A percentile compares a stretch with the other conserved stretches of the same genome.
Evolutionary conservation across 30 jellyfish, hydroid and myxozoan genomes (phyloP).

Genomic region (Turritopsis rubra): DNA sequence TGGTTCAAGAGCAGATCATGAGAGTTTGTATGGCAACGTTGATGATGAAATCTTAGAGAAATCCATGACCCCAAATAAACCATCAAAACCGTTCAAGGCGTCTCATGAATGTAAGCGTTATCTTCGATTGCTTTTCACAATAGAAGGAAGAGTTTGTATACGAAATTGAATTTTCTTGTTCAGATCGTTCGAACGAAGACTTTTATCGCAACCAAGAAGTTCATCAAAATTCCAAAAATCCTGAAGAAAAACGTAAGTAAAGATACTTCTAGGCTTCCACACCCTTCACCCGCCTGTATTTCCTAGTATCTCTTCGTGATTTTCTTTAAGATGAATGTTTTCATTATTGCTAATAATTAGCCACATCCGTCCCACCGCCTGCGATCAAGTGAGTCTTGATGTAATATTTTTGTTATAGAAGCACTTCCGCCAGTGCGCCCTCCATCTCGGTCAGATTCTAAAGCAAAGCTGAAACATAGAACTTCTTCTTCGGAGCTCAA

Average conservation of each 20-base stretch:
- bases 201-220: not conserved
- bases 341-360: too few species aligned
- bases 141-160: not conserved
- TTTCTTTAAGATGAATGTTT: too few species aligned
- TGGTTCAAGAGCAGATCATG: not conserved
- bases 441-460: not conserved
- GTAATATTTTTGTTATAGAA: not conserved
- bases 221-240: not conserved
- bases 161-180: too few species aligned
- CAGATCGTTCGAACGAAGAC: not conserved
- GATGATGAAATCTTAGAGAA: constrained; percentile 19
- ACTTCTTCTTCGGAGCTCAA: not conserved
- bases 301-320: too few species aligned
- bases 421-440: constrained; percentile 14
- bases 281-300: too few species aligned
- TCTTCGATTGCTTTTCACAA: not conserved
- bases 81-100: not conserved
- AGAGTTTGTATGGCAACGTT: constrained; percentile 6
- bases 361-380: too few species aligned
- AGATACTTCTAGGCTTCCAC: too few species aligned
- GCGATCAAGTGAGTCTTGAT: not conserved
- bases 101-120: not conserved
- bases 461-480: not conserved
- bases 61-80: constrained; percentile 10
- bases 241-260: not conserved